Base-by-base conservation (phyloP, 92 coral and sea anemone species). In the Chrysogorgia sp. region DNA sequence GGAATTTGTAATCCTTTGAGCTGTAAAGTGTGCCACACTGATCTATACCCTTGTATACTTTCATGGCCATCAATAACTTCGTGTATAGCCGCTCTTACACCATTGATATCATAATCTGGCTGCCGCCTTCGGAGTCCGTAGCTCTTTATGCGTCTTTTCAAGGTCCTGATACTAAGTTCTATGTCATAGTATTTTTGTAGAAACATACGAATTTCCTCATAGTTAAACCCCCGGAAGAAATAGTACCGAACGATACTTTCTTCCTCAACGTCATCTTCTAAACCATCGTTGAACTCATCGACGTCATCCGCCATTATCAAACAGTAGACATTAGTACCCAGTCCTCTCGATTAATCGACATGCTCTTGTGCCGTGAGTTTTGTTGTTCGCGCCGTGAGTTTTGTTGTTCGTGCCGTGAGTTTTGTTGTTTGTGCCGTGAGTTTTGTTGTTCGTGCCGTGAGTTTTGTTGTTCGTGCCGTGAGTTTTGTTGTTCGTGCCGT, bases 1-100 rank as follows among this genome's bases (percentile, higher is more conserved):
- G 80, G 85, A 70, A 81, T 80, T 55, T 74, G 72, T 58, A 81
- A 47, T 41, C 85, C 80, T 32, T 71, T 81, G 58, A 81, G 80
- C 80, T 70, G 74, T 41, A 81, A 81, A 50, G 85, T 71, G 59
- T 70, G 79, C 85, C 79, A 70, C 67, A 81, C 85, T 40, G 85
- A 34, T 56, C 85, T 35, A 58, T 81, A 81, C 45, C 85, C 85
- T 68, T 68, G 85, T 22, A 26, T 63, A 81, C 85, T 49, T 31
- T 79, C 85, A 65, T 81, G 45, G 41, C 85, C 85, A 81, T 81
- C 85, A 75, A 69, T 40, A 81, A 69, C 49, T 45, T 58, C 65
- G 21, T 79, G 63, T 79, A 65, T 66, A 71, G 76, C 83, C 49
- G 50, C 62, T 52, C 76, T 64, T 52, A 79, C 71, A 62, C 58